A percentile compares a stretch with the other conserved stretches of the same genome.
These are phyloP conservation scores for Pristionchus maxplancki DNA, from an alignment of 2,888 invertebrate species.

Conservation along the genomic window DNA sequence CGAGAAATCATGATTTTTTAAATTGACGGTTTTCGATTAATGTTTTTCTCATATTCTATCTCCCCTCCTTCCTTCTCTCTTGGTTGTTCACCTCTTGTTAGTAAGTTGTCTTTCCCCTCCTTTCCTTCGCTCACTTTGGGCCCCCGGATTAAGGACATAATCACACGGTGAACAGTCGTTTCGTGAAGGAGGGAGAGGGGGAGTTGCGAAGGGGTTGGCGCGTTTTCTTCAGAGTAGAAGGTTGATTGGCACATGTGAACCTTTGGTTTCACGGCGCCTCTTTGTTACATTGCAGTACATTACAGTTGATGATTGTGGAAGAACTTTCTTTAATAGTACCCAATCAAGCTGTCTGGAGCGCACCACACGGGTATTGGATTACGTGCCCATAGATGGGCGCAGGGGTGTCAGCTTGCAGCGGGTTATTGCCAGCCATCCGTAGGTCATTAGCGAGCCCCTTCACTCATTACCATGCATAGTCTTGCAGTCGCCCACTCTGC, in stretches of 20 bases:
- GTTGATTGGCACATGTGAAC: neutral
- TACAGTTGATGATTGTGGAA: too few relatives aligned
- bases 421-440: slow-evolving; percentile 21
- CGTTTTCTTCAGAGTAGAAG: neutral
- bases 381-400: neutral
- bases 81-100: neutral
- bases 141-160: slow-evolving; percentile 9
- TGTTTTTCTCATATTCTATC: neutral
- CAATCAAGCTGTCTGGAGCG: neutral
- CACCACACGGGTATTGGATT: neutral
- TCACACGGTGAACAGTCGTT: slow-evolving; percentile 33
- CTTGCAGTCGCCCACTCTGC: neutral
- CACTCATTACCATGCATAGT: neutral
- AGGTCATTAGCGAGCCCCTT: neutral
- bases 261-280: neutral
- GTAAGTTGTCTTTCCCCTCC: slow-evolving; percentile 31
- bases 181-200: neutral
- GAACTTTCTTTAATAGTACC: too few relatives aligned
- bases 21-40: neutral
- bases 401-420: slow-evolving; percentile 17
- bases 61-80: neutral
- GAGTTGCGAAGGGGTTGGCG: slow-evolving; percentile 15
- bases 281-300: too few relatives aligned
- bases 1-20: too few relatives aligned
- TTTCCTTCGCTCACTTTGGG: slow-evolving; percentile 49